phyloP scores from a whole-genome alignment of 2,797 vertebrate species.

The Taenioides sp. region DNA sequence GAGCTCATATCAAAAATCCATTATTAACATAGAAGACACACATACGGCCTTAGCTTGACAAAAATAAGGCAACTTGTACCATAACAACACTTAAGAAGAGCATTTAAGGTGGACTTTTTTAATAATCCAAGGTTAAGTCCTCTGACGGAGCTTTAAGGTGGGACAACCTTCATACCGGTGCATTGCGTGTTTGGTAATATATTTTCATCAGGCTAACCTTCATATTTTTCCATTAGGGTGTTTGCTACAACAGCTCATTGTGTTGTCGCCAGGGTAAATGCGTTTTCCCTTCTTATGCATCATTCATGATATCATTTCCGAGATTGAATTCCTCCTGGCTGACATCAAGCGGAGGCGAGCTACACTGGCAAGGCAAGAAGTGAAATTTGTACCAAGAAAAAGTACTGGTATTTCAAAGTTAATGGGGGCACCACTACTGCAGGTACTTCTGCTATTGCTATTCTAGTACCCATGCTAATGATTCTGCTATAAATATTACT shows the following conservation, averaged over 20 bases:
- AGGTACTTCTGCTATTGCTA: not conserved
- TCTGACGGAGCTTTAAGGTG: slow-evolving; percentile 30
- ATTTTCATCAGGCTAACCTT: slow-evolving; percentile 68
- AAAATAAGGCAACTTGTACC: slow-evolving; percentile 42
- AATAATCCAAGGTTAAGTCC: slow-evolving; percentile 48
- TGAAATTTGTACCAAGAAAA: slow-evolving; percentile 1
- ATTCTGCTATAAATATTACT: not conserved
- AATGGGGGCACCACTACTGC: not conserved
- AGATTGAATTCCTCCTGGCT: slow-evolving; percentile 75
- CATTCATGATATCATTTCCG: slow-evolving; percentile 76
- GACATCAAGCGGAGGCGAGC: slow-evolving; percentile 63
- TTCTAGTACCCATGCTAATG: not conserved
- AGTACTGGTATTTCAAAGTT: slow-evolving; percentile 1
- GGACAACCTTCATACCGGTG: slow-evolving; percentile 59
- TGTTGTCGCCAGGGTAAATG: slow-evolving; percentile 70
- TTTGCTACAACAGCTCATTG: slow-evolving; percentile 76
- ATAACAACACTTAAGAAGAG: slow-evolving; percentile 39
- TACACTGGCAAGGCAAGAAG: slow-evolving; percentile 24
- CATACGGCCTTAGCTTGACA: slow-evolving; percentile 39
- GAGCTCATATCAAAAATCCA: slow-evolving; percentile 78
- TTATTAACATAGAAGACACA: slow-evolving; percentile 76
- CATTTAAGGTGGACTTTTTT: slow-evolving; percentile 27
- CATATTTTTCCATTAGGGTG: slow-evolving; percentile 69
- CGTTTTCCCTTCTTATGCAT: slow-evolving; percentile 73
- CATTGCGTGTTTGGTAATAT: slow-evolving; percentile 59